Evolutionary conservation across 2,888 invertebrate species (phyloP).

Genomic region (Thereva nobilitata): DNA sequence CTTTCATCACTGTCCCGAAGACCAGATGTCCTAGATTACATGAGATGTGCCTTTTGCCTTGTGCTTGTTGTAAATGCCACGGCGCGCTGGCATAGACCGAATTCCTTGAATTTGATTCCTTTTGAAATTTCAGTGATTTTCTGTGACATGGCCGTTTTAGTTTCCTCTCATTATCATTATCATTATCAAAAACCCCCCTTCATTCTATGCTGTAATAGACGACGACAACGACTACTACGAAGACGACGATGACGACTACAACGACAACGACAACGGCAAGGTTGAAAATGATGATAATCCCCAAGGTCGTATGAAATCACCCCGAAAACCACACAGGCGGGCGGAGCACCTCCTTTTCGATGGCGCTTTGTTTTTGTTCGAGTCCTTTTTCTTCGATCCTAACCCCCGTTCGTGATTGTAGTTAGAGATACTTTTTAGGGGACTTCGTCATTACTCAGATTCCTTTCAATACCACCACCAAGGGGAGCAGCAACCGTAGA

Average conservation of each 20-base stretch:
- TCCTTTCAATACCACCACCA: slow-evolving; percentile 12
- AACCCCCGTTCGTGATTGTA: slow-evolving; percentile 14
- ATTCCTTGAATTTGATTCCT: slow-evolving; percentile 9
- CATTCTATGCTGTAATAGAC: slow-evolving; percentile 9
- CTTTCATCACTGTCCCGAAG: background rate
- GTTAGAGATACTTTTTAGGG: slow-evolving; percentile 32
- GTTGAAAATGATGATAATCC: background rate
- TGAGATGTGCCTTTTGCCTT: background rate
- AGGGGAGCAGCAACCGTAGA: background rate
- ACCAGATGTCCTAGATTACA: slow-evolving; percentile 14
- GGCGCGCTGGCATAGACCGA: background rate
- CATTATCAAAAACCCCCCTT: slow-evolving; percentile 18
- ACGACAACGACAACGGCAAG: too few species aligned
- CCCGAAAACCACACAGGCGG: slow-evolving; percentile 18
- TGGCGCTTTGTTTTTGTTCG: slow-evolving; percentile 21
- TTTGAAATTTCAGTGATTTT: slow-evolving; percentile 9
- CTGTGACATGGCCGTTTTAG: slow-evolving; percentile 21
- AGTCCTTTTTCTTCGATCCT: slow-evolving; percentile 2
- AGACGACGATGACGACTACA: too few species aligned
- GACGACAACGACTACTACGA: slow-evolving; percentile 11
- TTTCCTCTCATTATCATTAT: slow-evolving; percentile 34
- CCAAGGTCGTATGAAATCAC: slow-evolving; percentile 25
- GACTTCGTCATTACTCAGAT: slow-evolving; percentile 21
- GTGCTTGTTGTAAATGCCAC: too few species aligned
- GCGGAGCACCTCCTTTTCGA: slow-evolving; percentile 9